Base-by-base conservation (phyloP, 1,140 invertebrate species). In the Cyrtorhinus lividipennis region DNA sequence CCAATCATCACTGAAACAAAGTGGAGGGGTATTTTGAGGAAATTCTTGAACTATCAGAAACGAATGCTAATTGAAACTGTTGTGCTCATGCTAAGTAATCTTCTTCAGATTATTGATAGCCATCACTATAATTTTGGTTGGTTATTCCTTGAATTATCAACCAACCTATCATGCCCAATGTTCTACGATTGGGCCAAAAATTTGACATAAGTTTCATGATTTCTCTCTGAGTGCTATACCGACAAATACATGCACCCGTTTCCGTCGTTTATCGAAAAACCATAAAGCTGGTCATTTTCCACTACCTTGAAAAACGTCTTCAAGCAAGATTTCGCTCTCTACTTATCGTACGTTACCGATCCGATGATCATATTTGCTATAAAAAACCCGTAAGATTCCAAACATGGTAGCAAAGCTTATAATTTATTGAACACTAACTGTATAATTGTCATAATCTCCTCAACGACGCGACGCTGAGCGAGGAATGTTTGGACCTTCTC, bases 401-500 rank as follows among this genome's bases (percentile, higher is more conserved):
- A 38, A 38, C 5, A 38, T 38, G 30, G 30, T 8, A 8, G 30
- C 5, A 38, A 38, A 38, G 30, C 30, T 38, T 38, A 15, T 38
- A 5, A 15, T 5, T 8, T 38, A 38, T 38, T 38, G 5, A 5
- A 38, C 15, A 62, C 61, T 62, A 23, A 62, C 61, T 24, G 57
- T 59, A 64, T 59, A 60, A 57, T 46, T 64, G 65, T 66, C 64
- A 66, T 65, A 66, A 64, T 44, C 80, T 77, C 73, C 80, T 75
- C 56, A 82, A 69, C 26, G 79, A 77, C 64, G 80, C 77, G 66
- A 81, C 75, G 70, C 75, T 78, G 66, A 82, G 71, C 20, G 80
- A 80, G 61, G 77, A 76, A 65, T 77, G 74, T 76, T 84, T 85
- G 65, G 81, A 77, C 75, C 88, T 88, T 70, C 86, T 80, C 61